Conservation (phyloP, 2,113 vertebrate species). For the Astur gentilis region DNA sequence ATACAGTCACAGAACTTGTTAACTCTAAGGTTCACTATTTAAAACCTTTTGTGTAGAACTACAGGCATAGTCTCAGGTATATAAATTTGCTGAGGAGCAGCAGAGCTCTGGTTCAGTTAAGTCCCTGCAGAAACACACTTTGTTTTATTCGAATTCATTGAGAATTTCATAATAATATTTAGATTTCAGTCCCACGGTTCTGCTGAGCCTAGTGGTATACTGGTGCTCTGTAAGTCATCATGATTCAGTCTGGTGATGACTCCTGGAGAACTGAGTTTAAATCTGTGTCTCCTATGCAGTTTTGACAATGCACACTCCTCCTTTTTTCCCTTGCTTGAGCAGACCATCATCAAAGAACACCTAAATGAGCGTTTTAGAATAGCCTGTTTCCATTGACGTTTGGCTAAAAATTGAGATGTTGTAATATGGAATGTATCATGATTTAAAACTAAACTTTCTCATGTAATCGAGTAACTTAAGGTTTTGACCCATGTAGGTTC, state of each 20-base stretch:
- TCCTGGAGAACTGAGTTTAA: background rate
- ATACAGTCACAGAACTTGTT: background rate
- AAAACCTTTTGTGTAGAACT: background rate
- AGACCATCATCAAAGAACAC: background rate
- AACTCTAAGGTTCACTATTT: background rate
- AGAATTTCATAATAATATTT: background rate
- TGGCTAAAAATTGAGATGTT: background rate
- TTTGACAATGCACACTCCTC: background rate
- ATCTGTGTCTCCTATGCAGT: fast-evolving
- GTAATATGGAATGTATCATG: background rate
- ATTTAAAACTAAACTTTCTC: background rate
- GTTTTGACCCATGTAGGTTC: background rate
- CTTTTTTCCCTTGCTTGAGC: background rate
- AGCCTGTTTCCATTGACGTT: background rate
- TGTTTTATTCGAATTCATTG: background rate
- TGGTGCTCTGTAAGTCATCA: background rate
- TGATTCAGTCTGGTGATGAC: background rate
- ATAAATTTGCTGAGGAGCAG: background rate
- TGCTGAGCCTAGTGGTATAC: background rate
- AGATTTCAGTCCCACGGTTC: background rate
- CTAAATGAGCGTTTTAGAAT: background rate
- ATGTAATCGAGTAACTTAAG: background rate
- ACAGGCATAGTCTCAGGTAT: background rate
- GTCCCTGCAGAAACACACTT: background rate
- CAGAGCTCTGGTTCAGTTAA: background rate